These are phyloP conservation scores for Siphlonurus alternatus DNA, from an alignment of 2,888 invertebrate species.

Conservation along the genomic window DNA sequence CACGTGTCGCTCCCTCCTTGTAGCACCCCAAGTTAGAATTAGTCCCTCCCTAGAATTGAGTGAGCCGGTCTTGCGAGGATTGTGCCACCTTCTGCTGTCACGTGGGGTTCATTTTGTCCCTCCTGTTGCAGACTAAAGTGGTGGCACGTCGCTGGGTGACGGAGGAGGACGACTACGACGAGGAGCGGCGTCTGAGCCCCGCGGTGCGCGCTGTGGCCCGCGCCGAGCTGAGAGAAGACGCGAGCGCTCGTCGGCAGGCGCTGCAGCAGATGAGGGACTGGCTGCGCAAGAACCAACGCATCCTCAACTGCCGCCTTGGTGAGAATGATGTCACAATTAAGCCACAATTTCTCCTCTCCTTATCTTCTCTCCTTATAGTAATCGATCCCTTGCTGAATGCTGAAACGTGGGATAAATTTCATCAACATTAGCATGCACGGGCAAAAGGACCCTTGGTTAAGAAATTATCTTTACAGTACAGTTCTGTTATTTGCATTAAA, in stretches of 20 bases:
- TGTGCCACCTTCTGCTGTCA: too few species aligned
- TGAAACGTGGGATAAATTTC: neutral
- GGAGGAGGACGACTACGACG: conserved; percentile 39
- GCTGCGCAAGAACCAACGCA: conserved; percentile 52
- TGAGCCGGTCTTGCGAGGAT: too few species aligned
- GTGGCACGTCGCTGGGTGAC: conserved; percentile 25
- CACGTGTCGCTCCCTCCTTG: too few species aligned
- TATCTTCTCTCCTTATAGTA: neutral
- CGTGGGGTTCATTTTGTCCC: too few species aligned
- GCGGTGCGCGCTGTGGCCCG: conserved; percentile 33
- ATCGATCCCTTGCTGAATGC: neutral
- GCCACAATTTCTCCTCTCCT: neutral
- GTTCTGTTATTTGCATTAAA: too few species aligned
- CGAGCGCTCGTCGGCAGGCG: conserved; percentile 42
- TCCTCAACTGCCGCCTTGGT: conserved; percentile 51
- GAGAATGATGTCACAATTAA: too few species aligned
- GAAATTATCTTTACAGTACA: too few species aligned
- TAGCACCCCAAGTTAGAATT: too few species aligned
- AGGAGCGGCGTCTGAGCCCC: conserved; percentile 32
- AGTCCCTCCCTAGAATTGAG: too few species aligned
- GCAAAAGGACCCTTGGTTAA: too few species aligned
- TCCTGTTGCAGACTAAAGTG: too few species aligned
- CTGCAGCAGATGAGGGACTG: conserved; percentile 48
- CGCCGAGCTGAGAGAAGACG: conserved; percentile 51
- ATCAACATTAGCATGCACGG: too few species aligned